Evolutionary conservation across 2,797 vertebrate species (phyloP).

Genomic region (Rhinophrynus dorsalis): DNA sequence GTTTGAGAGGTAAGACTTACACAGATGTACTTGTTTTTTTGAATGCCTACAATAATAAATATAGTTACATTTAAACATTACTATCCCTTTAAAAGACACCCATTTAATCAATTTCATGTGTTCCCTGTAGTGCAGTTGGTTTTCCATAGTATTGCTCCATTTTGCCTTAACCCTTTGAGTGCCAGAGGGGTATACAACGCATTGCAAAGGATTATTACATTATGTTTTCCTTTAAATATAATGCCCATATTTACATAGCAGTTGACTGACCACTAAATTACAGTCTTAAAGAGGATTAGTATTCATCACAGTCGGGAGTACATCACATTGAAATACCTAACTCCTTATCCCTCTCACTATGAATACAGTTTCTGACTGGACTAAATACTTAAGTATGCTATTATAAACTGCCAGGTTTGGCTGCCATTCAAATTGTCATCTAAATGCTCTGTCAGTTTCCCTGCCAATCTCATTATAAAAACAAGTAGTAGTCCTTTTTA

Average conservation of each 20-base stretch:
- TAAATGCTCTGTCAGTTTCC: constrained; percentile 54
- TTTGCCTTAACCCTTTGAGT: too few species aligned
- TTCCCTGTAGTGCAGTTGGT: too few species aligned
- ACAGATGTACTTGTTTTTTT: too few species aligned
- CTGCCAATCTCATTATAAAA: constrained; percentile 54
- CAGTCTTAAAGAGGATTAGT: constrained; percentile 48
- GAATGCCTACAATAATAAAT: too few species aligned
- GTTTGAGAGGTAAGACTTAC: too few species aligned
- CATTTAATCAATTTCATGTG: too few species aligned
- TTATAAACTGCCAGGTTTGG: constrained; percentile 54
- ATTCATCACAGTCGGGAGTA: constrained; percentile 21
- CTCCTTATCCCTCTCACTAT: constrained; percentile 49
- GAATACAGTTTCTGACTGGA: constrained; percentile 53
- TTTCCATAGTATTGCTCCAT: too few species aligned
- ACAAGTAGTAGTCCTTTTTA: constrained; percentile 46
- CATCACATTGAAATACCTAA: constrained; percentile 47
- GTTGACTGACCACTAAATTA: constrained; percentile 51
- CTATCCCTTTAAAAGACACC: too few species aligned
- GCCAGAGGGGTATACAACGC: too few species aligned
- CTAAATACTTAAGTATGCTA: constrained; percentile 51
- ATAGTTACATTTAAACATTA: too few species aligned
- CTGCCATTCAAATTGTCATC: constrained; percentile 53
- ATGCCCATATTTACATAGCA: constrained; percentile 50
- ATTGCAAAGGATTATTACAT: too few species aligned
- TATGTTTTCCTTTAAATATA: neutral